Conservation (phyloP, 2,888 invertebrate species). For the Hyppa rectilinea region DNA sequence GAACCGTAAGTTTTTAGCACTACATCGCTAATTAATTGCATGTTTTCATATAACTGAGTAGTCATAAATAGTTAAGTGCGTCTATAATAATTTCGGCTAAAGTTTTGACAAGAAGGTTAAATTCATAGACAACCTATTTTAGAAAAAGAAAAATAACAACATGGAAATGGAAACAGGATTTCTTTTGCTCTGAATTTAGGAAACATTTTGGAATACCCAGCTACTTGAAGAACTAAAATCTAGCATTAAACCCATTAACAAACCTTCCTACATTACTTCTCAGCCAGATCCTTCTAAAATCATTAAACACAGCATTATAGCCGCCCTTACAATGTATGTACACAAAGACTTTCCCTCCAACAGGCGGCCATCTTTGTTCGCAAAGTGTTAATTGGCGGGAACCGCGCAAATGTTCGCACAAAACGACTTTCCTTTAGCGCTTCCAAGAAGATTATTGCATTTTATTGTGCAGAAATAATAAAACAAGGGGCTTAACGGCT, state of each 20-base stretch:
- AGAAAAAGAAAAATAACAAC: not conserved
- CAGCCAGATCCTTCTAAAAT: conserved; percentile 53
- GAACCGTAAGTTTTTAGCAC: conserved; percentile 75
- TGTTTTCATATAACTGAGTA: conserved; percentile 72
- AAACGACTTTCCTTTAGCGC: conserved; percentile 72
- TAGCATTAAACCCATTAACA: conserved; percentile 30
- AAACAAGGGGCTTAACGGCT: conserved; percentile 67
- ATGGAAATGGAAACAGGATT: not conserved
- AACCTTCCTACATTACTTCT: conserved; percentile 17
- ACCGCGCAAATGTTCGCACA: conserved; percentile 76
- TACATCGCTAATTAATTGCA: conserved; percentile 83
- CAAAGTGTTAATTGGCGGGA: conserved; percentile 87
- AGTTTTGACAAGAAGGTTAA: not conserved
- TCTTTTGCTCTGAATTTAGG: not conserved
- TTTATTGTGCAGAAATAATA: conserved; percentile 70
- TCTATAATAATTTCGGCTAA: conserved; percentile 74
- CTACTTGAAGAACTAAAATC: conserved; percentile 14
- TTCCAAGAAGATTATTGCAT: conserved; percentile 76
- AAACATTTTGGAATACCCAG: conserved; percentile 14
- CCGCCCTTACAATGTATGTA: conserved; percentile 72
- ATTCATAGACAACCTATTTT: not conserved
- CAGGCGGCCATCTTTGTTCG: conserved; percentile 83
- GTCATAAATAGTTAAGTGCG: conserved; percentile 69
- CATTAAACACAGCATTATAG: conserved; percentile 77
- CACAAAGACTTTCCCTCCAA: conserved; percentile 81